These are phyloP conservation scores for Drosophila elegans DNA, from an alignment of 1,140 invertebrate genomes.

Conservation along the genomic window DNA sequence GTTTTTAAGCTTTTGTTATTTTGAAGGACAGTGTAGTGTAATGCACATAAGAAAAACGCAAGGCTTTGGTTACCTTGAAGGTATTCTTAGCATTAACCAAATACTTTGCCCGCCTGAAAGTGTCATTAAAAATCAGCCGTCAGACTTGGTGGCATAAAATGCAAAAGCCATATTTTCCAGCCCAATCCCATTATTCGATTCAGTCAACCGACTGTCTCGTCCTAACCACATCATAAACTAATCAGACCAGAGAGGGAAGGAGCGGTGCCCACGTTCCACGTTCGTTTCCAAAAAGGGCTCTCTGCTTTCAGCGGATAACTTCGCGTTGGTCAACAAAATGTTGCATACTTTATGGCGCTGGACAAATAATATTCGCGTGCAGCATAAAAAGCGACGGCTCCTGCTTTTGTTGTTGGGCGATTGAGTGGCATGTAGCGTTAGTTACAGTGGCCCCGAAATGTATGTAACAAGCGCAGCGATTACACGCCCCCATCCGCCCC, in stretches of 20 bases:
- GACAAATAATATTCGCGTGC: conserved; percentile 59
- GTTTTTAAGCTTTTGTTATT: too few species aligned
- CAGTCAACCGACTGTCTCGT: neutral
- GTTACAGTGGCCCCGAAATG: conserved; percentile 49
- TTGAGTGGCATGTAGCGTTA: conserved; percentile 58
- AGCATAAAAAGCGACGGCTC: conserved; percentile 36
- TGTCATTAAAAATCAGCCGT: neutral
- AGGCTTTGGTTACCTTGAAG: neutral
- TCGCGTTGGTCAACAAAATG: conserved; percentile 52
- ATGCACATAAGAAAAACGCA: too few species aligned
- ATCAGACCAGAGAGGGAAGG: conserved; percentile 36
- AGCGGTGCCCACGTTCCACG: neutral
- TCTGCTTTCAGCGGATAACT: conserved; percentile 2
- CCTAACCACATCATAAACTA: conserved; percentile 36
- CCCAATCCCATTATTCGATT: neutral
- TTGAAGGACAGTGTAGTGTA: too few species aligned
- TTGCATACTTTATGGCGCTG: conserved; percentile 56
- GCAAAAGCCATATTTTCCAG: neutral
- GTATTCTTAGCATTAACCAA: neutral
- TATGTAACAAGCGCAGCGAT: conserved; percentile 37
- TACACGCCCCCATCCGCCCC: conserved; percentile 10
- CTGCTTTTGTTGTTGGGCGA: conserved; percentile 37
- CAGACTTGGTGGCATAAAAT: neutral
- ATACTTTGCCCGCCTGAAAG: neutral
- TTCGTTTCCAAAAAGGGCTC: neutral